Evolutionary conservation across 2,888 invertebrate genomes (phyloP), one percentile per base, ranked within the genome.

Genomic region (Pyrochroa serraticornis): DNA sequence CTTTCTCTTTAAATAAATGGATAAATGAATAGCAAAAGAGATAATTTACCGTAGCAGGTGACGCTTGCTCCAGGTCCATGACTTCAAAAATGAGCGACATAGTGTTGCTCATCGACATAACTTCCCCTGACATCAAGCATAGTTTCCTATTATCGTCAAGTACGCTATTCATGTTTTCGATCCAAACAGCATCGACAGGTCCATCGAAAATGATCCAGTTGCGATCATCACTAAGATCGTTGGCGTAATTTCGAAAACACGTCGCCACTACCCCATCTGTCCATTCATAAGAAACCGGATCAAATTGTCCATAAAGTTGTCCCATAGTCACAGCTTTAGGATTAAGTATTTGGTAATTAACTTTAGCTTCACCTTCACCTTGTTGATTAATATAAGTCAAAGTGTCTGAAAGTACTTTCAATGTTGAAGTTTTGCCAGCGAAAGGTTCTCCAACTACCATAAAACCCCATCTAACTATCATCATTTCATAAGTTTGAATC

Each of bases 161-260:
- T 9, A 87, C 83, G 0, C 89, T 93, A 74, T 93, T 93, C 86
- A 94, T 89, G 76, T 92, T 93, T 81, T 94, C 93, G 66, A 93
- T 92, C 94, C 94, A 94, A 3, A 91, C 88, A 1, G 93, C 91
- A 77, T 94, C 93, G 1, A 94, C 92, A 0, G 93, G 93, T 0
- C 94, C 94, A 77, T 94, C 93, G 77, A 97, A 95, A 48, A 97
- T 88, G 38, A 97, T 86, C 95, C 95, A 96, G 79, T 95, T 95
- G 59, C 89, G 83, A 66, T 91, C 87, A 0, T 87, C 84, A 0
- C 87, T 86, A 31, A 89, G 87, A 10, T 91, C 89, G 46, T 85
- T 85, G 7, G 91, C 90, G 80, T 88, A 89, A 72, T 85, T 83
- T 71, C 95, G 81, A 79, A 91, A 93, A 78, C 90, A 88, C 1